Base-by-base conservation (phyloP, 2,797 vertebrate genomes). In the Muscicapa striata region DNA sequence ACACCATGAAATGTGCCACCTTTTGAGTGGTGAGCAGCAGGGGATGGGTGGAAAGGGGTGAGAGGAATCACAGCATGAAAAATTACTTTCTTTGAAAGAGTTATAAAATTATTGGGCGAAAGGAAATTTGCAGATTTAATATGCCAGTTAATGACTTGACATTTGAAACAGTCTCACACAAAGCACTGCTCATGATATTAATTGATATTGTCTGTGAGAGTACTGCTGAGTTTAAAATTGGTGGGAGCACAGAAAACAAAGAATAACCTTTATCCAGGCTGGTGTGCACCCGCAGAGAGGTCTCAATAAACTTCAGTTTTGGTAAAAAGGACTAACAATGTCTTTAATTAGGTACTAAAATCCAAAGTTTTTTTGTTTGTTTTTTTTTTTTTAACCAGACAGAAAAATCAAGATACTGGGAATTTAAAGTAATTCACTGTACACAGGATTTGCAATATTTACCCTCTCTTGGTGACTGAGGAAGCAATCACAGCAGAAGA, bases 111-210 rank as follows among this genome's bases (percentile, higher is more conserved):
- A 94, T n/a, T 79, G 84, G 77, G 40, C 73, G 67, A 94, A 92
- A 74, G 52, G 15, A 86, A 91, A 94, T 88, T n/a, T 83, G 90
- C 77, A 79, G 64, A 80, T 95, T 94, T 91, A 83, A 88, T 92
- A 91, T 34, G n/a, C 76, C 76, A 51, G 41, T 86, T 96, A 95
- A 94, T 75, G 85, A 83, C 36, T 67, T 92, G 91, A 90, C 67
- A 92, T 94, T 93, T 91, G 63, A 86, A 76, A 69, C 3, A 87
- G 55, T 32, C 36, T 78, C 49, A 77, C 58, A 62, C 54, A 46
- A 84, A 91, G 58, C 46, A 77, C 52, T 6, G 5, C 63, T 94
- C 45, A 34, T 58, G 34, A 78, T 83, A 73, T 87, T 92, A 93
- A 91, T 90, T 94, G 63, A 69, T 74, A 75, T 36, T 74, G 87